Percentiles rank a stretch among this genome's conserved stretches.
phyloP scores from a whole-genome alignment of 2,113 vertebrate species.

The Falco punctatus region DNA sequence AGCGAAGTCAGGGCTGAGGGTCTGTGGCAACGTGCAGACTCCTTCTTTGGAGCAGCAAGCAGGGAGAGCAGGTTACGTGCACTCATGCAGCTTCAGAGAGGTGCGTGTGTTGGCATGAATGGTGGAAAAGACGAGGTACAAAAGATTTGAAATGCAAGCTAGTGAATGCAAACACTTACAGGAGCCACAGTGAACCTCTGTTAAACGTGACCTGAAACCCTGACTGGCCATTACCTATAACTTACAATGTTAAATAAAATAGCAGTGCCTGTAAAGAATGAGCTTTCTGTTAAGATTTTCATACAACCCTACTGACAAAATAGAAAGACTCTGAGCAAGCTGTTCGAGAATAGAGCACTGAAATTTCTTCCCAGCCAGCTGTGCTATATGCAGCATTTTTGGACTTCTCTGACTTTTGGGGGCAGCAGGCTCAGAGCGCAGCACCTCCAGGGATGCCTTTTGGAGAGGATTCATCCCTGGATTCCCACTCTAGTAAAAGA shows the following conservation, averaged over 20 bases:
- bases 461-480: background rate
- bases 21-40: background rate
- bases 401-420: background rate
- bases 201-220: background rate
- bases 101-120: fast-evolving
- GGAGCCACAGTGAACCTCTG: background rate
- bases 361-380: background rate
- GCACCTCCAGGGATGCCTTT: background rate
- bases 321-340: background rate
- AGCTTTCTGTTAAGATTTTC: background rate
- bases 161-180: background rate
- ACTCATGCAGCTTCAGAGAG: background rate
- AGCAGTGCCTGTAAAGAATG: background rate
- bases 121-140: background rate
- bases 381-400: background rate
- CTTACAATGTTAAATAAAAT: background rate
- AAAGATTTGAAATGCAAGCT: background rate
- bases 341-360: background rate
- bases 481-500: background rate
- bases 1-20: background rate
- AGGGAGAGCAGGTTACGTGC: background rate
- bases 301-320: background rate
- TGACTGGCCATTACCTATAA: background rate
- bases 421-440: background rate
- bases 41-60: background rate